These are phyloP conservation scores for Drosophila nr. perissopoda DNA, from an alignment of 2,888 invertebrate species.

Conservation along the genomic window DNA sequence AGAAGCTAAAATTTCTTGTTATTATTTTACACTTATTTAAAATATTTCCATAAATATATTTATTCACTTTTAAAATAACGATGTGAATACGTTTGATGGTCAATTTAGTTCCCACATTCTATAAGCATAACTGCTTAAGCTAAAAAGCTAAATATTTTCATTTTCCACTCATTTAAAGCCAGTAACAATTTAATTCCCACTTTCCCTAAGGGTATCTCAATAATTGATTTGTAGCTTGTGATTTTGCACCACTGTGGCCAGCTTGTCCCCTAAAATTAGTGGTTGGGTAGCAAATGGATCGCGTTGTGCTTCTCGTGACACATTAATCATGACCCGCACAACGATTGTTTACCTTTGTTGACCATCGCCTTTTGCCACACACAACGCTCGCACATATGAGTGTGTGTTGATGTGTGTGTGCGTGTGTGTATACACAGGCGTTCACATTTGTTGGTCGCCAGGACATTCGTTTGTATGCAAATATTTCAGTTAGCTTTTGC, in stretches of 20 bases:
- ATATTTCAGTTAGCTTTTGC: constrained; percentile 65
- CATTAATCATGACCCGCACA: constrained; percentile 81
- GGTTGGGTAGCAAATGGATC: constrained; percentile 38
- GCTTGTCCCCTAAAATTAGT: constrained; percentile 24
- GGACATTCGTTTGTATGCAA: constrained; percentile 75
- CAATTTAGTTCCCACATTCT: neutral
- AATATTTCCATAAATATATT: neutral
- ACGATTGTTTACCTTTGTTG: constrained; percentile 72
- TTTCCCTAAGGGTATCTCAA: neutral
- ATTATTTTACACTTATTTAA: no score
- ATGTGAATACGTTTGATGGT: neutral
- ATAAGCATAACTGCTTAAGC: neutral
- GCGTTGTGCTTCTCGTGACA: constrained; percentile 74
- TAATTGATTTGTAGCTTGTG: neutral
- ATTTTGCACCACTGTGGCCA: constrained; percentile 61
- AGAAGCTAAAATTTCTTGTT: no score
- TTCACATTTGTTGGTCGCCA: constrained; percentile 47
- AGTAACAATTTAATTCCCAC: neutral
- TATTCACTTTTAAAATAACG: neutral
- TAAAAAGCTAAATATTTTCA: neutral
- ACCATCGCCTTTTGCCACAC: constrained; percentile 31
- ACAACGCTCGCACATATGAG: neutral
- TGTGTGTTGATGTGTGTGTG: constrained; percentile 3
- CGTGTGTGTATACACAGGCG: neutral
- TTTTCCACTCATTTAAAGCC: neutral